Evolutionary conservation across 2,888 invertebrate genomes (phyloP).

Genomic region (Folsomia candida): DNA sequence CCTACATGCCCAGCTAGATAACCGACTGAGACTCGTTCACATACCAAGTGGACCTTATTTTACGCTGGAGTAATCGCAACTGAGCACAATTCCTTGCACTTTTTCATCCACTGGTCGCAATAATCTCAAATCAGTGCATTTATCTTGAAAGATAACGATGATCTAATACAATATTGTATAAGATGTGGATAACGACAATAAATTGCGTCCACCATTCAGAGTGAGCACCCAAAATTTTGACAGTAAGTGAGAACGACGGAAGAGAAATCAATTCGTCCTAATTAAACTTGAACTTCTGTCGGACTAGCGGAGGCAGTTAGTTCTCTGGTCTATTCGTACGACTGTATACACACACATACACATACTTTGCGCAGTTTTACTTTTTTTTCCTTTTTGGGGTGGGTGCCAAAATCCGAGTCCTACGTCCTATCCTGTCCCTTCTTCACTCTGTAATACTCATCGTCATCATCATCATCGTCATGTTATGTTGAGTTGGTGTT

Average conservation of each 20-base stretch:
- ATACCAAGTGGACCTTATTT: background rate
- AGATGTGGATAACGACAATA: no score
- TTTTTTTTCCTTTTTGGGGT: background rate
- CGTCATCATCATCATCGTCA: background rate
- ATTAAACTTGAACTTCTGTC: constrained; percentile 14
- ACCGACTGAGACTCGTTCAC: background rate
- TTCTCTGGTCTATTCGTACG: no score
- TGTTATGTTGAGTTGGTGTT: constrained; percentile 2
- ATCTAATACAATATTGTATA: no score
- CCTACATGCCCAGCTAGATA: background rate
- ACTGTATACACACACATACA: background rate
- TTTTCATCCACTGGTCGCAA: no score
- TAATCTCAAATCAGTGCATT: no score
- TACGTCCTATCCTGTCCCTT: background rate
- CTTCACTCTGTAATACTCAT: background rate
- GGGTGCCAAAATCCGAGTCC: background rate
- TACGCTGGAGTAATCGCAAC: no score
- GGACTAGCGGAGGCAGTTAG: no score
- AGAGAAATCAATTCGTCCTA: constrained; percentile 27
- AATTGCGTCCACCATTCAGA: no score
- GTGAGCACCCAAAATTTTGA: background rate
- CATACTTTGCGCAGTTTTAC: background rate
- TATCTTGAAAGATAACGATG: no score
- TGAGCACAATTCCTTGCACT: no score
- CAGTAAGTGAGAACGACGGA: background rate